phyloP scores from a whole-genome alignment of 2,113 vertebrate genomes.

The Acanthochromis polyacanthus region DNA sequence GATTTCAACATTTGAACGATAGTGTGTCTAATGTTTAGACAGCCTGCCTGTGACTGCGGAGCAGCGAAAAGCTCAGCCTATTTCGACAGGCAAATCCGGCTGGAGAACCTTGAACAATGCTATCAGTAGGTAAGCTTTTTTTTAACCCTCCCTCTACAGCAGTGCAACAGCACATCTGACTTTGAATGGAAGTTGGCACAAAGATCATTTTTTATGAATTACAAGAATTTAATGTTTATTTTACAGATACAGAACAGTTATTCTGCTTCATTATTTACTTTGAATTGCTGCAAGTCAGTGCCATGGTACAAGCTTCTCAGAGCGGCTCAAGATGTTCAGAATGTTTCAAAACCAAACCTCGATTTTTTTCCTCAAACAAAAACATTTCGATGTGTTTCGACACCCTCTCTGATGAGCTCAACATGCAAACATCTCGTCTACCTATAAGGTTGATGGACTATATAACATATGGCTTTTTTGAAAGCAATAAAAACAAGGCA shows the following conservation, averaged over 20 bases:
- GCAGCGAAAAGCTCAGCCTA: conserved; percentile 31
- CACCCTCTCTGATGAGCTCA: conserved; percentile 80
- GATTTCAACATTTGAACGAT: conserved; percentile 60
- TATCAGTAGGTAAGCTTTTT: conserved; percentile 49
- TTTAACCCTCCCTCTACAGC: conserved; percentile 4
- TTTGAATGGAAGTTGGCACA: conserved; percentile 69
- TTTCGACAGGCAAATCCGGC: conserved; percentile 50
- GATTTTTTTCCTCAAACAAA: conserved; percentile 64
- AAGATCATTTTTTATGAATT: conserved; percentile 64
- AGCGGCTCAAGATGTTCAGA: conserved; percentile 76
- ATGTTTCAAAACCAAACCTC: conserved; percentile 66
- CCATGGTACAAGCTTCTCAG: conserved; percentile 85
- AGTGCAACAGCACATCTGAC: conserved; percentile 14
- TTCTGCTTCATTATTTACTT: conserved; percentile 84
- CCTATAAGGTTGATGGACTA: conserved; percentile 81
- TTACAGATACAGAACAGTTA: conserved; percentile 87
- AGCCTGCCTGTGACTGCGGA: conserved; percentile 40
- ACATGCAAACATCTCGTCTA: conserved; percentile 86
- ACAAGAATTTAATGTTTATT: conserved; percentile 87
- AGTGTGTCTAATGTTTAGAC: conserved; percentile 60
- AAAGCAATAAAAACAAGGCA: conserved; percentile 84
- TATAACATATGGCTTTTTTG: conserved; percentile 89
- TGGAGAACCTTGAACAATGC: conserved; percentile 57
- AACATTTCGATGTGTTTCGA: conserved; percentile 76
- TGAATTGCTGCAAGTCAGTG: conserved; percentile 85